Percentiles rank a stretch among this genome's conserved stretches.
These are phyloP conservation scores for Zygogramma bicolorata DNA, from an alignment of 2,888 invertebrate genomes.

Conservation along the genomic window DNA sequence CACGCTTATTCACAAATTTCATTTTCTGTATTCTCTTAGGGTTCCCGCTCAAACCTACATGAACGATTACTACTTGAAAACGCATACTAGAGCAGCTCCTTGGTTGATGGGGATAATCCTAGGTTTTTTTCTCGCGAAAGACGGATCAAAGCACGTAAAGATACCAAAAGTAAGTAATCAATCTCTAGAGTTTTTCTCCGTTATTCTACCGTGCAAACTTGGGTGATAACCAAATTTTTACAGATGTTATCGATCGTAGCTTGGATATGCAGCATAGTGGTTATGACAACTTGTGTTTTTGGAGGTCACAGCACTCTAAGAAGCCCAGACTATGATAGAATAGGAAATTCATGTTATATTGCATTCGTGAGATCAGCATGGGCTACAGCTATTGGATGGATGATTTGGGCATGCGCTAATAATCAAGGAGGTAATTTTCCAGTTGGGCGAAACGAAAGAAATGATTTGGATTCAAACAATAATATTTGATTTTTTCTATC, in stretches of 20 bases:
- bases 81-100: constrained; percentile 55
- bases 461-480: no score
- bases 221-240: background rate
- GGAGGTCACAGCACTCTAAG: constrained; percentile 52
- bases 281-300: constrained; percentile 50
- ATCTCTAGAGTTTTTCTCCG: no score
- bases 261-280: constrained; percentile 48
- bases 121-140: constrained; percentile 52
- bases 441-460: background rate
- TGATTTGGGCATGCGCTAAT: constrained; percentile 67
- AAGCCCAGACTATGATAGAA: constrained; percentile 46
- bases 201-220: no score
- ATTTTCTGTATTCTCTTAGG: no score
- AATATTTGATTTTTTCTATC: no score
- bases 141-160: background rate
- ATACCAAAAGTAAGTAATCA: background rate
- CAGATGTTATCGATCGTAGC: constrained; percentile 11
- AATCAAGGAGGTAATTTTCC: constrained; percentile 67
- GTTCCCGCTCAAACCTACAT: constrained; percentile 37
- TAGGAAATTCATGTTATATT: constrained; percentile 55
- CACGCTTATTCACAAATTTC: no score
- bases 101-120: constrained; percentile 58
- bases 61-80: constrained; percentile 53
- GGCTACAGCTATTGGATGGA: constrained; percentile 67
- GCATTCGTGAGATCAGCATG: constrained; percentile 66